These are phyloP conservation scores for Chiloscyllium punctatum DNA, from an alignment of 2,797 vertebrate species.

Conservation along the genomic window DNA sequence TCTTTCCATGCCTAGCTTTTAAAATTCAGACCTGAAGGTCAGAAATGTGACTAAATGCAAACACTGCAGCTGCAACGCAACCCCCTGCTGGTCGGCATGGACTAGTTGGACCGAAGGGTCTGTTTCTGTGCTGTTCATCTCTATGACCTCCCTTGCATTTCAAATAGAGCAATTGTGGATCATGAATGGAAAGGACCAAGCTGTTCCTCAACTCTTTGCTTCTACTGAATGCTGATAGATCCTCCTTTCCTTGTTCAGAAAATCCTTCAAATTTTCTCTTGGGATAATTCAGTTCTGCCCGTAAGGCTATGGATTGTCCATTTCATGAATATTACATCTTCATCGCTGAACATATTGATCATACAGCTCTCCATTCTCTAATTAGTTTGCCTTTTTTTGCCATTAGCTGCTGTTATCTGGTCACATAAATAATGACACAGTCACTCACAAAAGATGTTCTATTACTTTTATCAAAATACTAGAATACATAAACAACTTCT, in stretches of 20 bases:
- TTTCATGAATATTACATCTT: neutral
- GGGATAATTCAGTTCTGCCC: neutral
- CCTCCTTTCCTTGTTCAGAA: neutral
- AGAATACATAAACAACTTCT: neutral
- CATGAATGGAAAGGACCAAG: neutral
- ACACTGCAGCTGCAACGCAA: neutral
- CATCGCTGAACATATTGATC: neutral
- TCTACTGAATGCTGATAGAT: neutral
- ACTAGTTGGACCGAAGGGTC: too few relatives aligned
- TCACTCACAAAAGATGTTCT: neutral
- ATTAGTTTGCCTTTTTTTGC: neutral
- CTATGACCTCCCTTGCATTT: neutral
- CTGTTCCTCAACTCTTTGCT: neutral
- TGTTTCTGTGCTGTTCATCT: too few relatives aligned
- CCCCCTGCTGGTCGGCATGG: neutral
- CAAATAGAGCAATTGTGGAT: neutral
- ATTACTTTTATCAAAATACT: neutral
- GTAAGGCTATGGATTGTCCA: neutral
- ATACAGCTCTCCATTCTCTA: neutral
- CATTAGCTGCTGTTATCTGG: neutral
- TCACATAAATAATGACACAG: neutral
- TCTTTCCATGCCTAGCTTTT: neutral
- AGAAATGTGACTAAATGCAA: neutral
- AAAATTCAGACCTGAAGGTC: neutral
- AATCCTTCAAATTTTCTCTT: neutral